These are phyloP conservation scores for Trichomalopsis sarcophagae DNA, from an alignment of 1,140 invertebrate species.

Conservation along the genomic window DNA sequence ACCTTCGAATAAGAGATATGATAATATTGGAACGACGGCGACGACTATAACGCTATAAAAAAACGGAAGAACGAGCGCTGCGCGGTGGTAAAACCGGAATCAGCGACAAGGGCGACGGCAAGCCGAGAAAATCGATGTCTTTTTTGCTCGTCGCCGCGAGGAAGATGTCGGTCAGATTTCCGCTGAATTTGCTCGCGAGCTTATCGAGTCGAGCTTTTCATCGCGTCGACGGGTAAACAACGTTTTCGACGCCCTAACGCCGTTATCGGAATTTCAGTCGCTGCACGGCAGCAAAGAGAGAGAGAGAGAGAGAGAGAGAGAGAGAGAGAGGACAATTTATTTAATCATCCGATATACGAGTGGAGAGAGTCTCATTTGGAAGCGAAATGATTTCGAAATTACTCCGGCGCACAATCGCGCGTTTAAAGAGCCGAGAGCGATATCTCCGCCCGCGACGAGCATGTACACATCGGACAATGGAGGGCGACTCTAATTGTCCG, in stretches of 20 bases:
- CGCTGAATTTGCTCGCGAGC: conserved; percentile 14
- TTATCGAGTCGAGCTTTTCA: neutral
- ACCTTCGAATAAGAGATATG: too few species aligned
- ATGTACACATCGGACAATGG: neutral
- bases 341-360: neutral
- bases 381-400: neutral
- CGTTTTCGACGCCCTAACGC: too few species aligned
- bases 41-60: too few species aligned
- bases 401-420: neutral
- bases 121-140: neutral
- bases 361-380: neutral
- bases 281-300: too few species aligned
- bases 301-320: too few species aligned
- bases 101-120: too few species aligned
- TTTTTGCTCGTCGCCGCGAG: neutral
- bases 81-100: too few species aligned
- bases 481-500: neutral
- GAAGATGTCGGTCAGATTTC: conserved; percentile 37
- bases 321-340: neutral
- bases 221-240: neutral
- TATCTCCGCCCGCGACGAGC: neutral
- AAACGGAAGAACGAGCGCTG: too few species aligned
- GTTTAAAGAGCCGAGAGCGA: neutral
- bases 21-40: too few species aligned
- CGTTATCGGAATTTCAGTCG: neutral